Evolutionary conservation across 2,113 vertebrate genomes (phyloP).

Genomic region (Genyomyrus donnyi): DNA sequence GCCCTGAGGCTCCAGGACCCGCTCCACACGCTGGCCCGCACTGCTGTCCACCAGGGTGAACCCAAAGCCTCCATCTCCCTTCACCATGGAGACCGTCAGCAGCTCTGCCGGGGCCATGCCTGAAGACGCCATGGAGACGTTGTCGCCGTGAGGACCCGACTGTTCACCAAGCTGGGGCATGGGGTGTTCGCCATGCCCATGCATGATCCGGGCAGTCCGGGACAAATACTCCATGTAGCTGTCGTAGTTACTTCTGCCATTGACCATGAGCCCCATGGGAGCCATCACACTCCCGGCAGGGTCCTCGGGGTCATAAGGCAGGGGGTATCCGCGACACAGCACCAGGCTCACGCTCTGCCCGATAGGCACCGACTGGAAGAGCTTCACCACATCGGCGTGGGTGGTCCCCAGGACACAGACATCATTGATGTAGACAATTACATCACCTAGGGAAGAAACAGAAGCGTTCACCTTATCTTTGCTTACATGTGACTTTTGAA

Average conservation of each 20-base stretch:
- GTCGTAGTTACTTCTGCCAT: constrained; percentile 92
- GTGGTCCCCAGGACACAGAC: constrained; percentile 97
- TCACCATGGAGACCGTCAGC: constrained; percentile 96
- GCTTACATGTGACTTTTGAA: neutral
- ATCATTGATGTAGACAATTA: constrained; percentile 99
- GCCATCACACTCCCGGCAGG: constrained; percentile 79
- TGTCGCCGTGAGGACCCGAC: constrained; percentile 74
- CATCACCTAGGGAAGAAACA: constrained; percentile 75
- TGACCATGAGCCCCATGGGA: constrained; percentile 88
- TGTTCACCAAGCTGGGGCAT: constrained; percentile 72
- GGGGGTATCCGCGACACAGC: constrained; percentile 92
- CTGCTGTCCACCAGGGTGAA: constrained; percentile 98
- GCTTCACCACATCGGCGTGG: constrained; percentile 97
- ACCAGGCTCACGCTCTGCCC: constrained; percentile 96
- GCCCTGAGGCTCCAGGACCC: constrained; percentile 91
- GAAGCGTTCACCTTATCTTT: neutral
- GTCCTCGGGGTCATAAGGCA: constrained; percentile 97
- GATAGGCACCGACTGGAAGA: constrained; percentile 98
- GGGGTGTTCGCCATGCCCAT: constrained; percentile 79
- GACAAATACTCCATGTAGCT: constrained; percentile 97
- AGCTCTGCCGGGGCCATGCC: constrained; percentile 88
- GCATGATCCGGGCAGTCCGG: constrained; percentile 86
- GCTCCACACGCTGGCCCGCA: constrained; percentile 94
- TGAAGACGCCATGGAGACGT: constrained; percentile 90
- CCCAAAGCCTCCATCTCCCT: constrained; percentile 93